Evolutionary conservation across 2,113 vertebrate genomes (phyloP), one percentile per base, ranked within the genome.

Genomic region (Pelmatolapia mariae): DNA sequence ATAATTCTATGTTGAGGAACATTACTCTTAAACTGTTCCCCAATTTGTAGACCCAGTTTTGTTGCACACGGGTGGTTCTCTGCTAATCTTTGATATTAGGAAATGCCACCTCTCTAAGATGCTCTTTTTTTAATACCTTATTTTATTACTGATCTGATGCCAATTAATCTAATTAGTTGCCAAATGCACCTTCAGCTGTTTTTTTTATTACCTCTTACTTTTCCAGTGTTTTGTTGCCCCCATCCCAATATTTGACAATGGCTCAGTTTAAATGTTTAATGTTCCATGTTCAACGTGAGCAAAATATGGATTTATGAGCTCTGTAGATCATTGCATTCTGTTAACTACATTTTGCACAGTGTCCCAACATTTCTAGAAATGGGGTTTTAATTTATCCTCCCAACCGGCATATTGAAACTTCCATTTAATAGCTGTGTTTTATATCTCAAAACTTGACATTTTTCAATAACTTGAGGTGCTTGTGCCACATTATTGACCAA

Each of bases 241-340:
- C 5, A 24, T 71, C 7, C 36, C n/a, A 43, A 16, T n/a, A 43
- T 71, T 16, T 43, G 66, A 16, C 12, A 76, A 19, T 19, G 15
- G 22, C 15, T 76, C 1, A 47, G 9, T 47, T 47, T 76, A 68
- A 40, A 40, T 7, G 15, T 76, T 76, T 47, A 4, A 29, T 29
- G 9, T 1, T 76, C 24, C 43, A 47, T 47, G 24, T 47, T 76
- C 9, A 1, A 5, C 26, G 0, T 47, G 24, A 76, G 16, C 10
- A 45, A 29, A 76, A 16, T 47, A 29, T 76, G 24, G 40, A 7
- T 47, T 76, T 19, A 76, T 76, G 68, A 76, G 22, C 40, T 18
- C 15, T 73, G 68, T 6, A 29, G 22, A 73, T 73, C 15, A 45
- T 73, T 47, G 40, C 0, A 26, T 47, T 76, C 24, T 18, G 43